phyloP scores from a whole-genome alignment of 2,888 invertebrate species.

The Abrostola tripartita region DNA sequence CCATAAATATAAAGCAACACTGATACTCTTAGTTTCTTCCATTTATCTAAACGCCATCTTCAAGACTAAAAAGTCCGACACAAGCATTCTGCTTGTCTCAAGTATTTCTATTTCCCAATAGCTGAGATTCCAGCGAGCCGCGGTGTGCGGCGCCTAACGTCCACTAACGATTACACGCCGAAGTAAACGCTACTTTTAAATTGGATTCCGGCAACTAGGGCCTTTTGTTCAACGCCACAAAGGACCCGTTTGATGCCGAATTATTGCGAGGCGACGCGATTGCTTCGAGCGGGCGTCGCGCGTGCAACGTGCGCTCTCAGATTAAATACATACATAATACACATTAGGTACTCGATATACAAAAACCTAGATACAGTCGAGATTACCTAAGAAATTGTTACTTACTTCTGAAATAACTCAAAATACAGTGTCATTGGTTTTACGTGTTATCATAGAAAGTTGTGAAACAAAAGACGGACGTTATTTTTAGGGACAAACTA shows the following conservation, averaged over 20 bases:
- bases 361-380: too few species aligned
- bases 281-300: conserved; percentile 8
- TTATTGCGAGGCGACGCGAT: conserved; percentile 28
- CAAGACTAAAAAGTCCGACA: not conserved
- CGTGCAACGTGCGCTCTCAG: not conserved
- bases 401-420: too few species aligned
- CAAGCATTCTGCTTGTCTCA: not conserved
- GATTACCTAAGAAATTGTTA: too few species aligned
- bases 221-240: conserved; percentile 61
- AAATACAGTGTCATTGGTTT: too few species aligned
- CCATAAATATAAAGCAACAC: too few species aligned
- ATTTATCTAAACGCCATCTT: not conserved
- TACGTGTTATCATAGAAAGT: too few species aligned
- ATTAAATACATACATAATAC: not conserved
- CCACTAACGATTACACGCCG: conserved; percentile 68
- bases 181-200: conserved; percentile 74
- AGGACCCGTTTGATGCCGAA: conserved; percentile 48
- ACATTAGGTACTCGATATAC: not conserved
- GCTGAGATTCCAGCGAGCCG: conserved; percentile 7
- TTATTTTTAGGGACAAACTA: too few species aligned
- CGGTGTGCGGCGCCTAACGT: conserved; percentile 43
- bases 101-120: not conserved
- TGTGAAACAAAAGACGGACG: too few species aligned
- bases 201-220: conserved; percentile 69
- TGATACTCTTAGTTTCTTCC: too few species aligned